Evolutionary conservation across 2,113 vertebrate species (phyloP), one percentile per base, ranked within the genome.

Genomic region (Spea multiplicata): DNA sequence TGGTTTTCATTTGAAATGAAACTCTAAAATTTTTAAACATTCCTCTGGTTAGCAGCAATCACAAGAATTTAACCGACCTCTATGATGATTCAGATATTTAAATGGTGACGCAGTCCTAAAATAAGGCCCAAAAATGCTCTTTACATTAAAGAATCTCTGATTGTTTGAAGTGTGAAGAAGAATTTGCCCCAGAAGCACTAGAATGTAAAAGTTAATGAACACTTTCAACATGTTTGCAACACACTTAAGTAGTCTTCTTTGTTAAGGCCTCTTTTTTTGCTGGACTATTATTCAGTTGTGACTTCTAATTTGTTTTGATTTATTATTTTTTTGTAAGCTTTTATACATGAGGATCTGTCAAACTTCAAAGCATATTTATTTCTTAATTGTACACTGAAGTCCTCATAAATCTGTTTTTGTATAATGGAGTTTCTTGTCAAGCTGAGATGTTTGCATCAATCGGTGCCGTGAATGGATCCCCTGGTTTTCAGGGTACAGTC

Each of bases 111-210:
- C 78, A 7, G 4, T 49, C 81, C n/a, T 74, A 4, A 76, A 78
- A 16, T 74, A 2, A 49, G 16, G 12, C 7, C 44, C 16, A 0
- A 52, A 13, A 65, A 12, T 62, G 66, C 9, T 55, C 17, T 83
- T 83, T 73, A 68, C 52, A 78, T 83, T 53, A 80, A 81, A 84
- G 75, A 57, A 69, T 7, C 69, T 66, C 49, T 78, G 75, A 78
- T 79, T 82, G 74, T 73, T 83, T 71, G 44, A 52, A 74, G 46
- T 62, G 44, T 78, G 45, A 76, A 78, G 61, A 16, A 66, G 61
- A 16, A 66, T 74, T 49, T 14, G 44, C 64, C 71, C 71, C 71
- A 73, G 76, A 49, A 79, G 76, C 76, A 55, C 13, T 46, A 46
- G 66, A 52, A 45, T 16, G 16, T 57, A 74, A n/a, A 16, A 71